phyloP scores from a whole-genome alignment of 2,888 invertebrate genomes.

The Trichogramma dendrolimi region DNA sequence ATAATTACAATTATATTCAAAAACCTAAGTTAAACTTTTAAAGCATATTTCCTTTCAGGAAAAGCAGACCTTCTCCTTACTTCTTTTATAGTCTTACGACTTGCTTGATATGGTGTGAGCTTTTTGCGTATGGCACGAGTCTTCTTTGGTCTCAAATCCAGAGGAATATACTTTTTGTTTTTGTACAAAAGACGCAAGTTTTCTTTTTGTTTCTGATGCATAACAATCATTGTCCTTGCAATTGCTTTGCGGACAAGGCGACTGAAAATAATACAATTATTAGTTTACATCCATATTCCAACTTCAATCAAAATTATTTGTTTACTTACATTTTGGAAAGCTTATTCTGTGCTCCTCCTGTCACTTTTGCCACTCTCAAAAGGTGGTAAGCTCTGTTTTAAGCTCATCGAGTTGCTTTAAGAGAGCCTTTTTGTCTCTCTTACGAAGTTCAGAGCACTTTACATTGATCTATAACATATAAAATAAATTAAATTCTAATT shows the following conservation, averaged over 20 bases:
- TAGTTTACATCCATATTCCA: not conserved
- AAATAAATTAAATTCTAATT: too few species aligned
- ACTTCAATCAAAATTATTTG: not conserved
- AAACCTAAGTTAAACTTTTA: conserved; percentile 74
- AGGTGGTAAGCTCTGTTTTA: conserved; percentile 90
- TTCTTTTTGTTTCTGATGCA: conserved; percentile 98
- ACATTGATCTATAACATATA: conserved; percentile 75
- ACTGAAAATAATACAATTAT: conserved; percentile 59
- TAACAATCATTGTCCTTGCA: conserved; percentile 96
- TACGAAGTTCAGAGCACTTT: conserved; percentile 92
- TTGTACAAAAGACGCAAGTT: conserved; percentile 93
- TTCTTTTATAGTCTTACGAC: conserved; percentile 85
- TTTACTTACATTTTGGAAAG: conserved; percentile 88
- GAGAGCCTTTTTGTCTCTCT: conserved; percentile 96
- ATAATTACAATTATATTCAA: too few species aligned
- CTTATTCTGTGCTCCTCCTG: conserved; percentile 97
- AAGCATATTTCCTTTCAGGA: conserved; percentile 89
- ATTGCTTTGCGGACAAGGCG: conserved; percentile 98
- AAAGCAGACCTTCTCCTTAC: conserved; percentile 81
- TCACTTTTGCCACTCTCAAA: conserved; percentile 97
- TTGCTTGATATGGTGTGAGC: conserved; percentile 79
- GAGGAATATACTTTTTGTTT: conserved; percentile 93
- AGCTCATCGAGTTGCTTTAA: conserved; percentile 95
- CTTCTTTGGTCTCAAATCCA: conserved; percentile 94
- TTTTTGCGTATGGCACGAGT: conserved; percentile 93